phyloP scores from a whole-genome alignment of 1,140 invertebrate genomes.

The Paramacrobiotus metropolitanus region DNA sequence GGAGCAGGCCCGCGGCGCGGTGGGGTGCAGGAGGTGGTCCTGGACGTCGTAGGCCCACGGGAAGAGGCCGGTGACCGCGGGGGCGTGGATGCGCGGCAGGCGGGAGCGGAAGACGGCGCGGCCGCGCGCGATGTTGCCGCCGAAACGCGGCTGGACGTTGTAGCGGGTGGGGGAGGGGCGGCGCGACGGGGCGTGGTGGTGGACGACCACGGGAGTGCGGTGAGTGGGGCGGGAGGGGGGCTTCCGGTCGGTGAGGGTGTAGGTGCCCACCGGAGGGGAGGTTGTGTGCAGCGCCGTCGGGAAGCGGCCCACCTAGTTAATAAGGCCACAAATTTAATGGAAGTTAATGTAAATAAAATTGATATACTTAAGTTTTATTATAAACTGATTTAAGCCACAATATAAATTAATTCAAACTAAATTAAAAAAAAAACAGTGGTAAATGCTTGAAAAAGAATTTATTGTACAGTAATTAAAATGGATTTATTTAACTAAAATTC shows the following conservation, averaged over 20 bases:
- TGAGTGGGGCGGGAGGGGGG: background rate
- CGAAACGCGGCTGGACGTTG: background rate
- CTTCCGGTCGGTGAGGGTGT: background rate
- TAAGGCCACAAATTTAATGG: background rate
- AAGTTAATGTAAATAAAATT: background rate
- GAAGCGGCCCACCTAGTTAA: background rate
- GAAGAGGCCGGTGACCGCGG: background rate
- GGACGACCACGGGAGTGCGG: background rate
- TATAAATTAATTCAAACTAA: no score
- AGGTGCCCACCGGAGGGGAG: background rate
- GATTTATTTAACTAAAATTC: no score
- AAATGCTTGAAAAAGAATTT: no score
- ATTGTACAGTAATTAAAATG: no score
- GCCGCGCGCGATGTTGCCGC: background rate
- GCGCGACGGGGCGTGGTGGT: background rate
- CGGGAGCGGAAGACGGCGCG: background rate
- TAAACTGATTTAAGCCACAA: no score
- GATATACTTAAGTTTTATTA: no score
- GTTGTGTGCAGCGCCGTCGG: background rate
- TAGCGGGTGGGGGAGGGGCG: background rate
- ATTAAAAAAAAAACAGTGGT: no score
- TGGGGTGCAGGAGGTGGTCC: background rate
- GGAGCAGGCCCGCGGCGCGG: background rate
- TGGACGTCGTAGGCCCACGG: background rate
- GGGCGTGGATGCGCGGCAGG: background rate